Conservation (phyloP, 2,797 vertebrate genomes). For the Kryptolebias ocellatus region DNA sequence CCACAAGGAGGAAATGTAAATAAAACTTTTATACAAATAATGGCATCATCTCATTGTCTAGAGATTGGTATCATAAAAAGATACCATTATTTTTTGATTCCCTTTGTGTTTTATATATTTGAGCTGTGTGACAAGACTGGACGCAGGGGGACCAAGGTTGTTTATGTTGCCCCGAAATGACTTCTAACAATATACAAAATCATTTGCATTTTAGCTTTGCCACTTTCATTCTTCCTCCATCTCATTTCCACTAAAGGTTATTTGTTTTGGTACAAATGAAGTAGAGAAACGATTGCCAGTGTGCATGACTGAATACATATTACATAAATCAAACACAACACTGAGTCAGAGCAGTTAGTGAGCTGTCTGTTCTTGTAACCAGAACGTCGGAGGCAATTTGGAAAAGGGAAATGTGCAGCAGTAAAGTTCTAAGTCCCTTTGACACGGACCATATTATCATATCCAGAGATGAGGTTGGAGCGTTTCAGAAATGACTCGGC, state of each 20-base stretch:
- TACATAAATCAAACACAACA: slow-evolving; percentile 9
- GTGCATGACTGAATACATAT: background rate
- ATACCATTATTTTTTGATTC: too few relatives aligned
- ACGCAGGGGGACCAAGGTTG: too few relatives aligned
- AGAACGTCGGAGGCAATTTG: background rate
- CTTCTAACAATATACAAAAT: background rate
- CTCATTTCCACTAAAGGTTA: background rate
- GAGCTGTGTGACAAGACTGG: background rate
- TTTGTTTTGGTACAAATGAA: background rate
- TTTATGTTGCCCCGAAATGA: background rate
- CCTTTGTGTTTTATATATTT: background rate
- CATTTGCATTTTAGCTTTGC: background rate
- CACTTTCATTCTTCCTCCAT: background rate
- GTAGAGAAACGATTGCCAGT: background rate
- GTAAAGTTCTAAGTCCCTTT: slow-evolving; percentile 2
- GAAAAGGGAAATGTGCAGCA: background rate
- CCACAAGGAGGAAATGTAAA: background rate
- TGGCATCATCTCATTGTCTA: background rate
- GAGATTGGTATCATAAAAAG: too few relatives aligned
- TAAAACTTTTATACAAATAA: background rate
- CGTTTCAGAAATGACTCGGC: background rate
- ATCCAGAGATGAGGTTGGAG: slow-evolving; percentile 1
- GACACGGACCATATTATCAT: background rate
- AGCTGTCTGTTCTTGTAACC: slow-evolving; percentile 1
- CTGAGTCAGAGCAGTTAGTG: background rate